Percentiles rank a stretch among this genome's conserved stretches.
Conservation (phyloP, 2,113 vertebrate species). For the Dicrurus megarhynchus region DNA sequence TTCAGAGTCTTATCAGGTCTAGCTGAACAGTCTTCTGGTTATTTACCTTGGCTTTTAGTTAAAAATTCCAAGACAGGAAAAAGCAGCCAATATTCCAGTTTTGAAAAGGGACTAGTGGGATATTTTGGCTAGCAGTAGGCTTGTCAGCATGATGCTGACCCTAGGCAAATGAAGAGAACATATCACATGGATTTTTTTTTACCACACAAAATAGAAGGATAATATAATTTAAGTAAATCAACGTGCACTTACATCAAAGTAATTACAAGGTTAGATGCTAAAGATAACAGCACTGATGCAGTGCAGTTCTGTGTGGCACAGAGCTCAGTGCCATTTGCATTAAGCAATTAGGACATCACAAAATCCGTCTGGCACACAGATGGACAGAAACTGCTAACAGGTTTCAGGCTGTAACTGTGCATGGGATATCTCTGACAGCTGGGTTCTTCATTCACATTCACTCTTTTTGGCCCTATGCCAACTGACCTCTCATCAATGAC, state of each 20-base stretch:
- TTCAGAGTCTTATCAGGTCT: background rate
- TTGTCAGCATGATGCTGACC: background rate
- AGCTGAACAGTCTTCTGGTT: background rate
- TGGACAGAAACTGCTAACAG: background rate
- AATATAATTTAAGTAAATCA: background rate
- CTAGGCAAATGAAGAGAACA: background rate
- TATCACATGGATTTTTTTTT: background rate
- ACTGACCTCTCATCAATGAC: background rate
- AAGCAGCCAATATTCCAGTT: background rate
- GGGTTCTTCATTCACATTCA: background rate
- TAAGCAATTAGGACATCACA: background rate
- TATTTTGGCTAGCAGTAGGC: background rate
- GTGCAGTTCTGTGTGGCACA: background rate
- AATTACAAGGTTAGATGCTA: background rate
- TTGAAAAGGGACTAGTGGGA: background rate
- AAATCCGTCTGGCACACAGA: background rate
- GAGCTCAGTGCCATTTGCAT: background rate
- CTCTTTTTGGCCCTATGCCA: background rate
- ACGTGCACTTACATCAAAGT: background rate
- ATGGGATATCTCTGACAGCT: background rate
- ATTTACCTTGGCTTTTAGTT: background rate
- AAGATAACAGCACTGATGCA: background rate
- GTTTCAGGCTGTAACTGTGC: background rate
- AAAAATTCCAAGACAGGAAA: background rate
- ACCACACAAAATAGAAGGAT: background rate